phyloP scores from a whole-genome alignment of 2,797 vertebrate genomes.

The Epinephelus malabaricus region DNA sequence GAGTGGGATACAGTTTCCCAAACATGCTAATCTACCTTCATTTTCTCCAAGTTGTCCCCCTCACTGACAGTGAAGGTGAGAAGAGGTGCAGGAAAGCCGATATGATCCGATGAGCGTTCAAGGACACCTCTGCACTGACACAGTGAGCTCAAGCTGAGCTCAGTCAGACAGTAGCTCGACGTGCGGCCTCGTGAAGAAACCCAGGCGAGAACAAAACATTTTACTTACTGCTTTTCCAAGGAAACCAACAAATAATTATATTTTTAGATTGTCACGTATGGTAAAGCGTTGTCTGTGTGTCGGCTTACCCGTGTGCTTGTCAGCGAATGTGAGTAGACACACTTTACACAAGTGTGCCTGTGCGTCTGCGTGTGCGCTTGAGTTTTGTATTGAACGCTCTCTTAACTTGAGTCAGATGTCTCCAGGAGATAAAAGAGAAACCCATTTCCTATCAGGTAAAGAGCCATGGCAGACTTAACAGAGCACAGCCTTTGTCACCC shows the following conservation, averaged over 20 bases:
- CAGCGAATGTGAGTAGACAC: slow-evolving; percentile 27
- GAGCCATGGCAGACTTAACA: slow-evolving; percentile 40
- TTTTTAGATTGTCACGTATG: slow-evolving; percentile 76
- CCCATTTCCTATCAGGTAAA: slow-evolving; percentile 71
- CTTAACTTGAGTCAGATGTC: slow-evolving; percentile 43
- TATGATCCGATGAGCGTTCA: slow-evolving; percentile 16
- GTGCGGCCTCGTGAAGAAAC: slow-evolving; percentile 53
- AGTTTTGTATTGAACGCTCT: slow-evolving; percentile 56
- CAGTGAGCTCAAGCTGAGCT: slow-evolving; percentile 44
- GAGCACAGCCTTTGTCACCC: slow-evolving; percentile 52
- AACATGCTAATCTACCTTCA: slow-evolving; percentile 50
- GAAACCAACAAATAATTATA: slow-evolving; percentile 62
- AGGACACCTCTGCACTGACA: slow-evolving; percentile 46
- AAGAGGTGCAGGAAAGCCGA: slow-evolving; percentile 24
- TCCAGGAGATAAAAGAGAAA: slow-evolving; percentile 17
- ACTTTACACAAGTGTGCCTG: slow-evolving; percentile 7
- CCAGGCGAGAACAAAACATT: slow-evolving; percentile 51
- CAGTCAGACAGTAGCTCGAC: slow-evolving; percentile 31
- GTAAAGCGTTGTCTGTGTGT: slow-evolving; percentile 56
- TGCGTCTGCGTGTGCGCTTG: background rate
- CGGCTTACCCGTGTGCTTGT: slow-evolving; percentile 43
- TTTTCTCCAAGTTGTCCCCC: slow-evolving; percentile 40
- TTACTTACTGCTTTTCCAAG: slow-evolving; percentile 63
- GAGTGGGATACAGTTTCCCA: slow-evolving; percentile 54
- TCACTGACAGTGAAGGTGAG: slow-evolving; percentile 21